These are phyloP conservation scores for Nixonia krombeini DNA, from an alignment of 1,140 invertebrate species.

Conservation along the genomic window DNA sequence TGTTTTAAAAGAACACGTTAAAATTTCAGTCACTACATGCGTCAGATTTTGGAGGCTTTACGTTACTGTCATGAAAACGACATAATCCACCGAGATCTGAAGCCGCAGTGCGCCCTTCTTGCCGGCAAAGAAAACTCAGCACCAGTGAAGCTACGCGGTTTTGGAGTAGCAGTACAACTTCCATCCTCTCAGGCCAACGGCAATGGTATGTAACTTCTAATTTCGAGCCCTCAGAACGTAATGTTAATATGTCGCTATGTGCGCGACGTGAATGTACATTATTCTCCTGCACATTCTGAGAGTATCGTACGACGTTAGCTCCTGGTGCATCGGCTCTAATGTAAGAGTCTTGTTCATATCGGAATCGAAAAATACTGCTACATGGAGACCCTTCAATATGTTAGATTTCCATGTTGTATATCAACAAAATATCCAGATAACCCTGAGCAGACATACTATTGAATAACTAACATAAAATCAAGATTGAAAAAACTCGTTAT, in stretches of 20 bases:
- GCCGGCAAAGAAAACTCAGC: conserved; percentile 97
- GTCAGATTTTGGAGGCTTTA: conserved; percentile 94
- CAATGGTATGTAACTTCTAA: conserved; percentile 74
- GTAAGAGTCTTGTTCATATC: conserved; percentile 1
- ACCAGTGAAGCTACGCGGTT: conserved; percentile 97
- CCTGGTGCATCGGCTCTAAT: conserved; percentile 24
- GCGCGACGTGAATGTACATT: conserved; percentile 19
- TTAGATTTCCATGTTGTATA: conserved; percentile 10
- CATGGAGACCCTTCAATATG: too few relatives aligned
- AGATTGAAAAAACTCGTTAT: too few relatives aligned
- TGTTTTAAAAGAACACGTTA: too few relatives aligned
- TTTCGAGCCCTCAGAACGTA: conserved; percentile 28
- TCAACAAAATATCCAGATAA: conserved; percentile 21
- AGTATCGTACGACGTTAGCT: conserved; percentile 54
- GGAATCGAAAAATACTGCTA: conserved; percentile 5
- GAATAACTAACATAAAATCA: neutral
- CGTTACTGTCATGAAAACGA: conserved; percentile 98
- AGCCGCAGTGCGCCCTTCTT: conserved; percentile 94
- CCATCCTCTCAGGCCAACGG: conserved; percentile 83
- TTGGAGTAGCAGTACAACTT: conserved; percentile 95
- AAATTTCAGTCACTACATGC: conserved; percentile 93
- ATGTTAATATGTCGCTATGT: conserved; percentile 27
- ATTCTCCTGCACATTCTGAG: conserved; percentile 46
- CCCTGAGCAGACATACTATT: neutral
- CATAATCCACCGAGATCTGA: conserved; percentile 96